Evolutionary conservation across 2,113 vertebrate species (phyloP).

Genomic region (Anseranas semipalmata): DNA sequence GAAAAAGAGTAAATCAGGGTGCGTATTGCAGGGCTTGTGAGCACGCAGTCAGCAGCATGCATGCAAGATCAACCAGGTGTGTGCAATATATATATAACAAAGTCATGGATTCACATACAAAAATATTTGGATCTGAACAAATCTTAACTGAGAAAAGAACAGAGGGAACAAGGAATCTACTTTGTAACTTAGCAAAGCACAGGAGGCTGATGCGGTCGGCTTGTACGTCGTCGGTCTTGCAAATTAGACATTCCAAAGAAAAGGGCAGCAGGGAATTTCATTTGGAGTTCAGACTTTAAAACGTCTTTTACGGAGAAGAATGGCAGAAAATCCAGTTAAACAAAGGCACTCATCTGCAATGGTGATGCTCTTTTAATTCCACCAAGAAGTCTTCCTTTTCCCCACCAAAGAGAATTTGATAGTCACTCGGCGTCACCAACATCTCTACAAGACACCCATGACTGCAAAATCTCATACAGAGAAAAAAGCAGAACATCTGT

Average conservation of each 20-base stretch:
- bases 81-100: fast-evolving
- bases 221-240: background rate
- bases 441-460: background rate
- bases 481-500: background rate
- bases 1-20: background rate
- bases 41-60: fast-evolving
- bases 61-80: fast-evolving
- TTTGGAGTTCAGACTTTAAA: background rate
- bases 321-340: background rate
- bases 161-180: background rate
- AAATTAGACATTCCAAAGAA: background rate
- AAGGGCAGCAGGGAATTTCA: background rate
- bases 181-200: background rate
- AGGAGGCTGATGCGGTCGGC: background rate
- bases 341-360: background rate
- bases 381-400: background rate
- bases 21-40: background rate
- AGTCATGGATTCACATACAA: fast-evolving
- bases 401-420: background rate
- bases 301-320: background rate
- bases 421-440: background rate
- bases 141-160: background rate
- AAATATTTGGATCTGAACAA: background rate
- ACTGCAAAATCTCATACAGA: background rate
- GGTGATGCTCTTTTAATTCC: background rate